Evolutionary conservation across 2,888 invertebrate genomes (phyloP).

Genomic region (Lymantria dispar): DNA sequence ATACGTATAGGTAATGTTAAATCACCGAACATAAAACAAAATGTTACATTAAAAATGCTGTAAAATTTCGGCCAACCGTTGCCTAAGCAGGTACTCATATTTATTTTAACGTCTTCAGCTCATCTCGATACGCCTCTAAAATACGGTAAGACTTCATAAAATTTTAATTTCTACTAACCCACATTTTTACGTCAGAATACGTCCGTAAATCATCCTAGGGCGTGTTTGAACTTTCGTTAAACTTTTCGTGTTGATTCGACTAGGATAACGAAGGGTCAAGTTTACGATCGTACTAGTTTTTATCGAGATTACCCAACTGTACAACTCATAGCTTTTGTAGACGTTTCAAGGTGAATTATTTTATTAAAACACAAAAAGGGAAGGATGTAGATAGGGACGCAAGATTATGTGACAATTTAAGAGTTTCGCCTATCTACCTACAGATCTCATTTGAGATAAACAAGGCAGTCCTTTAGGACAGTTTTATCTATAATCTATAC

Average conservation of each 20-base stretch:
- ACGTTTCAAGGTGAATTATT: constrained; percentile 64
- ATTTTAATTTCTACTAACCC: constrained; percentile 67
- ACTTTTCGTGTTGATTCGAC: constrained; percentile 64
- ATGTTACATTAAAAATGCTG: constrained; percentile 36
- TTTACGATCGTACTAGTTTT: constrained; percentile 71
- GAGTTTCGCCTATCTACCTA: constrained; percentile 39
- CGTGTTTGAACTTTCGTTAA: constrained; percentile 43
- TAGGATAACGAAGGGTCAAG: constrained; percentile 69
- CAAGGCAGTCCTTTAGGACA: neutral
- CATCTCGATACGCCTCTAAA: constrained; percentile 42
- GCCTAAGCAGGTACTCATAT: constrained; percentile 44
- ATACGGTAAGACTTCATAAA: constrained; percentile 50
- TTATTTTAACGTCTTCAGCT: constrained; percentile 35
- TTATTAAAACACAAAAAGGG: constrained; percentile 65
- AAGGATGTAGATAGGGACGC: constrained; percentile 38
- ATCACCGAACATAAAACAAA: constrained; percentile 33
- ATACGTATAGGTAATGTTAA: constrained; percentile 17
- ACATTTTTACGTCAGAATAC: constrained; percentile 59
- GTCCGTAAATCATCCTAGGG: constrained; percentile 61
- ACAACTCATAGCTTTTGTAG: constrained; percentile 62
- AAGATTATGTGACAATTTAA: constrained; percentile 66
- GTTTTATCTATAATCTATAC: neutral
- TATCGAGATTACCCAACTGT: constrained; percentile 69
- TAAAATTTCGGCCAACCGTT: constrained; percentile 39
- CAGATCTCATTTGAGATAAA: neutral